Percentiles rank a stretch among this genome's conserved stretches.
Conservation (phyloP, 2,888 invertebrate genomes). For the Drosophila ezoana region DNA sequence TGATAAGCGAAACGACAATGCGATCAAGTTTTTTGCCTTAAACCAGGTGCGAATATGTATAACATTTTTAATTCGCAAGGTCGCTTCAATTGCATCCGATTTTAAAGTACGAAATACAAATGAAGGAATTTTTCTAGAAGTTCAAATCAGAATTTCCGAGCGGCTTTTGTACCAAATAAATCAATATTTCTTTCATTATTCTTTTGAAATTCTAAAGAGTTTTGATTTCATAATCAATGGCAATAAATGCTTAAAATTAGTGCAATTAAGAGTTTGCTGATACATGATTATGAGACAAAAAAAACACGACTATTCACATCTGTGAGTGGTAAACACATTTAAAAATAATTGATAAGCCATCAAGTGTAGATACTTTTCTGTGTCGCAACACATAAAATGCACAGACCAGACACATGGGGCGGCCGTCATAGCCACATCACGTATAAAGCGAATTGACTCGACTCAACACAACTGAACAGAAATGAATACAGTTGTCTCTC, state of each 20-base stretch:
- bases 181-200: neutral
- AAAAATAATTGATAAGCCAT: slow-evolving; percentile 29
- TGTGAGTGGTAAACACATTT: slow-evolving; percentile 1
- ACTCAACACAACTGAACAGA: slow-evolving; percentile 21
- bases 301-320: neutral
- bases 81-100: slow-evolving; percentile 1
- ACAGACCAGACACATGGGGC: slow-evolving; percentile 12
- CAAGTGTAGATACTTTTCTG: slow-evolving; percentile 20
- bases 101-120: neutral
- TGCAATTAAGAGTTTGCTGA: slow-evolving; percentile 10
- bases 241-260: slow-evolving; percentile 11
- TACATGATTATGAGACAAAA: slow-evolving; percentile 3
- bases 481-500: slow-evolving; percentile 12
- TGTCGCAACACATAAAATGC: slow-evolving; percentile 9
- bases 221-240: neutral
- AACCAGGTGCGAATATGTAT: neutral
- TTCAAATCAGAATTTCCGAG: neutral
- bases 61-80: slow-evolving; percentile 11
- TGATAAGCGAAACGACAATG: slow-evolving; percentile 16
- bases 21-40: slow-evolving; percentile 9
- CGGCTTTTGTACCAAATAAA: neutral
- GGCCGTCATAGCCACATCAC: slow-evolving; percentile 45
- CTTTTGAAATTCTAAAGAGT: neutral
- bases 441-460: slow-evolving; percentile 30
- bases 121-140: no score